These are phyloP conservation scores for Denticeps clupeoides DNA, from an alignment of 2,797 vertebrate species.

Conservation along the genomic window DNA sequence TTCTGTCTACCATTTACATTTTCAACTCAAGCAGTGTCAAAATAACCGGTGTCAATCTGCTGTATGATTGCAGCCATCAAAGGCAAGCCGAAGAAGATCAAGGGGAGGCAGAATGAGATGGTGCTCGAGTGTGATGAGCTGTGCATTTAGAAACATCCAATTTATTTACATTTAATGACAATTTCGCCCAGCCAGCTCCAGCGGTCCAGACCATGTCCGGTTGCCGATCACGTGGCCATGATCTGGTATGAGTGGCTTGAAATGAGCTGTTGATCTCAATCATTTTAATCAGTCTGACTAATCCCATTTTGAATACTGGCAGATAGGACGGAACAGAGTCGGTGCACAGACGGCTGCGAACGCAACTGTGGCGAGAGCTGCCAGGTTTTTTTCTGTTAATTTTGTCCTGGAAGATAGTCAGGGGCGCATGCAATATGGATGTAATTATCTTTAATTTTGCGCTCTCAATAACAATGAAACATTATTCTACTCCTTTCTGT, in stretches of 20 bases:
- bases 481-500: conserved; percentile 4
- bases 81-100: too few relatives aligned
- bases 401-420: conserved; percentile 4
- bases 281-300: conserved; percentile 1
- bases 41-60: too few relatives aligned
- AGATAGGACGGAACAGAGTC: not conserved
- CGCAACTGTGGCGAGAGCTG: not conserved
- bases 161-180: too few relatives aligned
- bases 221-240: not conserved
- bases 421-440: conserved; percentile 4
- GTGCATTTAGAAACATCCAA: too few relatives aligned
- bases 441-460: conserved; percentile 6
- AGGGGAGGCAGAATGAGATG: too few relatives aligned
- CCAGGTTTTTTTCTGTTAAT: conserved; percentile 5
- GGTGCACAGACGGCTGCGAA: not conserved
- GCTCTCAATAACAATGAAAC: conserved; percentile 4
- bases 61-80: too few relatives aligned
- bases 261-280: conserved; percentile 1
- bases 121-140: too few relatives aligned
- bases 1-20: too few relatives aligned
- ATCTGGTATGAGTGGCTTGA: not conserved
- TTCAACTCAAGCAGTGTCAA: too few relatives aligned
- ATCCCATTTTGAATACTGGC: not conserved
- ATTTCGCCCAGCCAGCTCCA: too few relatives aligned
- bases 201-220: too few relatives aligned